Evolutionary conservation across 2,113 vertebrate species (phyloP).

Genomic region (Drymodes brunneopygia): DNA sequence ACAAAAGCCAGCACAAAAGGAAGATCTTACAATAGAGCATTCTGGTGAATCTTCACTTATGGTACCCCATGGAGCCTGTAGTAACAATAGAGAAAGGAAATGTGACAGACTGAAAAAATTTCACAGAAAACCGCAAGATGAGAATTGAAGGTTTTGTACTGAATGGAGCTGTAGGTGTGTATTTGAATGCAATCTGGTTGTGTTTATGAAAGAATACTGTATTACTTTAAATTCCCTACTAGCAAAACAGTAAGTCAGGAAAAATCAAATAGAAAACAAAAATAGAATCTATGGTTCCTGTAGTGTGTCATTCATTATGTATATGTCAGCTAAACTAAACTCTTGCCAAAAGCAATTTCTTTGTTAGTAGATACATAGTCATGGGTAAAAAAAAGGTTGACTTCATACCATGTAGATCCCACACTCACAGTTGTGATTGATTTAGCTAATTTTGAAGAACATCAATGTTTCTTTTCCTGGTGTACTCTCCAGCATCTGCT

Average conservation of each 20-base stretch:
- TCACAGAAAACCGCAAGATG: not conserved
- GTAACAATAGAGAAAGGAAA: constrained; percentile 28
- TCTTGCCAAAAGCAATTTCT: not conserved
- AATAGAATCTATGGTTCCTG: not conserved
- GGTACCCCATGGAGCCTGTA: not conserved
- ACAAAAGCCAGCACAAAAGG: constrained; percentile 33
- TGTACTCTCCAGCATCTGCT: not conserved
- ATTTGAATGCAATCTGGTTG: not conserved
- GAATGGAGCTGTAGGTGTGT: not conserved
- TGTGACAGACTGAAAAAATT: not conserved
- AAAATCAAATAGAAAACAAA: not conserved
- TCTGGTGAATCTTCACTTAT: constrained; percentile 23
- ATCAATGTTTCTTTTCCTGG: not conserved
- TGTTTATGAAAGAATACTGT: not conserved
- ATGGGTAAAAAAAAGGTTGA: not conserved
- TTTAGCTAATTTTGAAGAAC: not conserved
- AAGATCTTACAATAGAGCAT: constrained; percentile 21
- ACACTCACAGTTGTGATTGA: not conserved
- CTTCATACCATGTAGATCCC: not conserved
- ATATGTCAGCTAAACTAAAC: not conserved
- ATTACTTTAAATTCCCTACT: not conserved
- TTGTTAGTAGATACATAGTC: not conserved
- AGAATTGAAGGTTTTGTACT: not conserved
- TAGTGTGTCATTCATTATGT: not conserved
- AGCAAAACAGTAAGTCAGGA: not conserved